Conservation (phyloP, 2,113 vertebrate genomes). For the Vulpes ferrilata region DNA sequence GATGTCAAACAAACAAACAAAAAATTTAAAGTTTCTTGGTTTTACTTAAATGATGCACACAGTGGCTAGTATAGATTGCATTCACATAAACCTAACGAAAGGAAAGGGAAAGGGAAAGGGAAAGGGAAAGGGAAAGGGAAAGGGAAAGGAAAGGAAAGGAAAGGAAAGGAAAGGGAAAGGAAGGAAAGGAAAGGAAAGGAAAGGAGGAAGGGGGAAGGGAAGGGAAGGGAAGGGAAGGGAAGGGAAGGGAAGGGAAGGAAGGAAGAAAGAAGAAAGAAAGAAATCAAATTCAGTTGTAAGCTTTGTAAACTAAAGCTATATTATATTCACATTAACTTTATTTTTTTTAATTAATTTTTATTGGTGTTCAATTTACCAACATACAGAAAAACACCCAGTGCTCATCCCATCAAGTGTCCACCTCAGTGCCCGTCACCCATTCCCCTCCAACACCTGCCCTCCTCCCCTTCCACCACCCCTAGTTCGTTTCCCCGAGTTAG, state of each 20-base stretch:
- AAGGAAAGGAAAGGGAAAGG: background rate
- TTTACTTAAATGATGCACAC: background rate
- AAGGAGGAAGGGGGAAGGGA: no score
- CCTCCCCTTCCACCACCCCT: no score
- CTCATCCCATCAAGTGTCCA: no score
- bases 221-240: background rate
- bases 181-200: background rate
- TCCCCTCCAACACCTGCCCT: no score
- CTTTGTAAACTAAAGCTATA: background rate
- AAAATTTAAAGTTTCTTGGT: background rate
- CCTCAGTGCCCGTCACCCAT: no score
- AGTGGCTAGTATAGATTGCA: background rate
- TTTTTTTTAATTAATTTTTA: no score
- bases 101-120: background rate
- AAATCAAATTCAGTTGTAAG: conserved; percentile 27
- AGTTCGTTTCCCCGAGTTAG: no score
- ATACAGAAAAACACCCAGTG: no score
- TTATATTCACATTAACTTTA: conserved; percentile 58
- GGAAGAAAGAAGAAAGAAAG: background rate
- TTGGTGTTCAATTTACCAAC: no score
- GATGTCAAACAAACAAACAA: background rate
- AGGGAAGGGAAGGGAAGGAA: no score
- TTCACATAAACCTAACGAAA: conserved; percentile 46
- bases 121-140: no score
- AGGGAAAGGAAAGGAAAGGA: background rate